Conservation (phyloP, 2,797 vertebrate species). For the Coluber constrictor region DNA sequence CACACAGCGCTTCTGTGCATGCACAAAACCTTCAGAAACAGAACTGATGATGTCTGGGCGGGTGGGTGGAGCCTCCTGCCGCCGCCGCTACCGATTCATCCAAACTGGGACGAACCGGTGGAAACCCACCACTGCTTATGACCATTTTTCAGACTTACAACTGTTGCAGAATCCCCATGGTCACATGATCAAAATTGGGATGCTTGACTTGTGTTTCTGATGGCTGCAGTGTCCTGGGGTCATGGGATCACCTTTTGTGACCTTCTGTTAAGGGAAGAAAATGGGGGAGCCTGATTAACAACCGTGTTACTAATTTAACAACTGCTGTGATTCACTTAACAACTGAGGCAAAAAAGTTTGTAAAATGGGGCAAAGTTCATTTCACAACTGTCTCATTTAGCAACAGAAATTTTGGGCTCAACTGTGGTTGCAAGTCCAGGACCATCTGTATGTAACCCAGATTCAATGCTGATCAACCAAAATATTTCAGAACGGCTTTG, state of each 20-base stretch:
- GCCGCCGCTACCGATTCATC: no score
- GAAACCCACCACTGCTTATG: neutral
- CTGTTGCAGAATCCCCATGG: neutral
- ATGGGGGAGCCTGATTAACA: neutral
- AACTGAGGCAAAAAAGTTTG: neutral
- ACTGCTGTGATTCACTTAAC: neutral
- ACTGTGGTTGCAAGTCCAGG: neutral
- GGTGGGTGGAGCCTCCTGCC: no score
- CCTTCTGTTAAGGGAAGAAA: neutral
- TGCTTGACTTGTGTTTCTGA: neutral
- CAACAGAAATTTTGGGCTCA: neutral
- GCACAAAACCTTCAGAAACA: no score
- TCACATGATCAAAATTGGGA: neutral
- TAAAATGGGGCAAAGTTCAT: neutral
- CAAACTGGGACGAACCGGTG: no score
- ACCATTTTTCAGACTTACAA: neutral
- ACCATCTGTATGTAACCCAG: neutral
- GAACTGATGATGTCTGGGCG: no score
- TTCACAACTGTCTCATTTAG: neutral
- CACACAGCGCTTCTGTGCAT: no score
- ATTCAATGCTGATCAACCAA: neutral
- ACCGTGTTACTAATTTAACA: neutral
- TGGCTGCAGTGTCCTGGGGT: rapidly evolving
- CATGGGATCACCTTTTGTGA: no score
- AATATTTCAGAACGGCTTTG: neutral